A percentile compares a stretch with the other conserved stretches of the same genome.
Evolutionary conservation across 2,113 vertebrate genomes (phyloP).

Genomic region (Talpa occidentalis): DNA sequence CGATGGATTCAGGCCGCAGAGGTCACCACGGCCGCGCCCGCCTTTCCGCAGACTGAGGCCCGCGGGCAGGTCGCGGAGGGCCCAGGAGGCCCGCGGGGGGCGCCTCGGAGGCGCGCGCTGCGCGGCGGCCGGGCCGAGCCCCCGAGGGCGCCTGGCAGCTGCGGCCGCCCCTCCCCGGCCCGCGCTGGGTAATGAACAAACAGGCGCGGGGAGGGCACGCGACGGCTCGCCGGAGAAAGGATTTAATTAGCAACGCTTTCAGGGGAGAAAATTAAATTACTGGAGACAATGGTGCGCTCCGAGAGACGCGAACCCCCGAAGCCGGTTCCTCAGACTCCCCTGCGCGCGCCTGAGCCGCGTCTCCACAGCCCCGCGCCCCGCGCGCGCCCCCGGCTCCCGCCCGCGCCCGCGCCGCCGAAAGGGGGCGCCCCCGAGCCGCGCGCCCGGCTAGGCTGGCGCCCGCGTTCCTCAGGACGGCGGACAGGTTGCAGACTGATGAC

Average conservation of each 20-base stretch:
- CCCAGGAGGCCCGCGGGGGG: neutral
- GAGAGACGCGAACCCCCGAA: neutral
- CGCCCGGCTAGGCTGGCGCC: neutral
- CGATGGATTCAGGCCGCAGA: neutral
- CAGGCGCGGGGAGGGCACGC: neutral
- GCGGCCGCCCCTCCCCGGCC: neutral
- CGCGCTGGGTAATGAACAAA: neutral
- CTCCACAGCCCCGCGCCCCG: too few relatives aligned
- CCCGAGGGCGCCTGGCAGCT: neutral
- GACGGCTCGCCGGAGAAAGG: neutral
- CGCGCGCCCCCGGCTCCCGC: neutral
- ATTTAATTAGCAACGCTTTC: conserved; percentile 66
- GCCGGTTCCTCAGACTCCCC: neutral
- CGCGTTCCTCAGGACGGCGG: accelerated
- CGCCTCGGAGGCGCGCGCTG: accelerated
- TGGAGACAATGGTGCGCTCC: neutral
- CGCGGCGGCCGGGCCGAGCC: neutral
- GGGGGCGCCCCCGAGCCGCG: conserved; percentile 47
- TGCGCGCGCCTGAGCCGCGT: accelerated
- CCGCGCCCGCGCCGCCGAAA: neutral
- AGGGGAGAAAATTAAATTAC: conserved; percentile 64
- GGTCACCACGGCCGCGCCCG: neutral
- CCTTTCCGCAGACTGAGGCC: neutral
- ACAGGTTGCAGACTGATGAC: too few relatives aligned
- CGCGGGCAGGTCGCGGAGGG: neutral